These are phyloP conservation scores for Diachasma alloeum DNA, from an alignment of 1,140 invertebrate species.

Conservation along the genomic window DNA sequence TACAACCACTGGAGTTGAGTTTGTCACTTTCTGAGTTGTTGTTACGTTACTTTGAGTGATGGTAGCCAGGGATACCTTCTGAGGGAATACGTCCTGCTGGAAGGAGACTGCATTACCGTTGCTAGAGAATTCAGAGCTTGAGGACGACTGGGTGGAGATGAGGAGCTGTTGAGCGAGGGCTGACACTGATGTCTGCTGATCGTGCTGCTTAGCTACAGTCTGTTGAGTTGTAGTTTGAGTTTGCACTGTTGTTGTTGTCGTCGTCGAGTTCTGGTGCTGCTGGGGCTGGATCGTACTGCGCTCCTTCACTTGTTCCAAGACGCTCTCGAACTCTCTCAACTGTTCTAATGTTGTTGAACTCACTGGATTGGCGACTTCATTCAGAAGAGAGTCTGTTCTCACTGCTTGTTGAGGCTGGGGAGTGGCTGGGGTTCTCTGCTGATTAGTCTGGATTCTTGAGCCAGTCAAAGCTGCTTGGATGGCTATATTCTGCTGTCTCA, in stretches of 20 bases:
- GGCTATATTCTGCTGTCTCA: conserved; percentile 45
- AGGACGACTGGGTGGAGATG: conserved; percentile 52
- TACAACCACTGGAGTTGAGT: conserved; percentile 68
- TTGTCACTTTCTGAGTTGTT: conserved; percentile 59
- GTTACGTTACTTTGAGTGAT: conserved; percentile 57
- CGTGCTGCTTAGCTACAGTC: conserved; percentile 41
- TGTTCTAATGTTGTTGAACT: conserved; percentile 77
- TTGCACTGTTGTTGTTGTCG: conserved; percentile 52
- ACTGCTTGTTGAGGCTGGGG: conserved; percentile 34
- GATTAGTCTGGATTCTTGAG: conserved; percentile 45
- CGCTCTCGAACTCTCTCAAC: conserved; percentile 82
- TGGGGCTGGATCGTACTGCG: conserved; percentile 70
- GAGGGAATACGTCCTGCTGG: conserved; percentile 56
- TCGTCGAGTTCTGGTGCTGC: conserved; percentile 40
- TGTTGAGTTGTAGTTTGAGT: conserved; percentile 57
- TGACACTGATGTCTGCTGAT: conserved; percentile 46
- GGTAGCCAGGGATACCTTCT: conserved; percentile 61
- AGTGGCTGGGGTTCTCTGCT: conserved; percentile 39
- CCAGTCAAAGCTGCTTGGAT: conserved; percentile 54
- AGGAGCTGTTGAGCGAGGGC: conserved; percentile 54
- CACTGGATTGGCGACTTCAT: conserved; percentile 62
- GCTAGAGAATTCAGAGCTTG: conserved; percentile 46
- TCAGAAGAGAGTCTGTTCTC: conserved; percentile 48
- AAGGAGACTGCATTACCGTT: conserved; percentile 52
- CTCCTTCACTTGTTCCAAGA: conserved; percentile 82